Conservation (phyloP, 2,113 vertebrate genomes). For the Merops nubicus region DNA sequence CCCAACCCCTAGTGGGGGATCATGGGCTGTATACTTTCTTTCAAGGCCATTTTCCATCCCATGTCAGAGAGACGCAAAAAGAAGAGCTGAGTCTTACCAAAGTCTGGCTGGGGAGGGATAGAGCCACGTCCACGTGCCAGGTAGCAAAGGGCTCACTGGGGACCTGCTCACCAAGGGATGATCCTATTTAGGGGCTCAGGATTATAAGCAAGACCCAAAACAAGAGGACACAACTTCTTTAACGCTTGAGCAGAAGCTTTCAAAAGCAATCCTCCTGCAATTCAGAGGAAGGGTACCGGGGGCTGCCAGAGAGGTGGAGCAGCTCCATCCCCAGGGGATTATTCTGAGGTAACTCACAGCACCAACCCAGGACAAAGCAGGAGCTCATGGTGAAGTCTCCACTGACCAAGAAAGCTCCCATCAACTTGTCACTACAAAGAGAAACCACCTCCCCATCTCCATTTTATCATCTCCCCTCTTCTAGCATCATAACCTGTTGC, state of each 20-base stretch:
- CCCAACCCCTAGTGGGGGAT: neutral
- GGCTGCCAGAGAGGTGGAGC: neutral
- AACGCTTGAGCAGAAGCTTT: neutral
- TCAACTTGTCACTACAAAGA: neutral
- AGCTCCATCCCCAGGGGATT: neutral
- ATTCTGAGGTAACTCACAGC: neutral
- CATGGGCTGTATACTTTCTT: neutral
- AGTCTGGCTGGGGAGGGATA: neutral
- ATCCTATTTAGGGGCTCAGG: neutral
- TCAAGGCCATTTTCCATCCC: neutral
- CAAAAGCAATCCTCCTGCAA: neutral
- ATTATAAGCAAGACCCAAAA: neutral
- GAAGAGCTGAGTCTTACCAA: neutral
- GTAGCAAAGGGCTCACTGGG: fast-evolving
- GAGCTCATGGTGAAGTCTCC: fast-evolving
- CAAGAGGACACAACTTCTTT: neutral
- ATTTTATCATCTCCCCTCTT: neutral
- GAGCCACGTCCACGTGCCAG: fast-evolving
- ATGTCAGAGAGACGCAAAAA: neutral
- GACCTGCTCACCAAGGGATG: neutral
- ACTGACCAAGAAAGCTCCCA: neutral
- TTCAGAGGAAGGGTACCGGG: too few relatives aligned
- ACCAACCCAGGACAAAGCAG: neutral
- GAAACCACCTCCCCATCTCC: neutral
- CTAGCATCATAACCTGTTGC: neutral